Evolutionary conservation across 53 echinoderm and acorn worm species (phyloP).

Genomic region (Holothuria leucospilota): DNA sequence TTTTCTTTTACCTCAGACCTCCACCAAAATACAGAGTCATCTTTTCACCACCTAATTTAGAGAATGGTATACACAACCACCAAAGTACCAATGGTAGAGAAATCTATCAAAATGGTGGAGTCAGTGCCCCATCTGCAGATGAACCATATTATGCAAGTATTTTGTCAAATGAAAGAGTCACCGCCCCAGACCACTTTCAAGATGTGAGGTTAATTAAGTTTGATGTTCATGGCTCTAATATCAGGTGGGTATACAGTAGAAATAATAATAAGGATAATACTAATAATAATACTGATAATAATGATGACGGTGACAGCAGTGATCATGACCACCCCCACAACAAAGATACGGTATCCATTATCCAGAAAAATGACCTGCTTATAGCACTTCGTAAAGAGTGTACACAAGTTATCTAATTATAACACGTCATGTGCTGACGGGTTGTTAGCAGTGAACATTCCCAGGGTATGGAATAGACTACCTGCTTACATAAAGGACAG

Average conservation of each 20-base stretch:
- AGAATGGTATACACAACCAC: background rate
- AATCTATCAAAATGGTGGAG: background rate
- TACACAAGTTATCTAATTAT: no score
- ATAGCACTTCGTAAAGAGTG: no score
- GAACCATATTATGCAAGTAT: constrained; percentile 85
- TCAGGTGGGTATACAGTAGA: constrained; percentile 57
- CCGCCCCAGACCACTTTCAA: constrained; percentile 87
- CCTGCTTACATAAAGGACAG: no score
- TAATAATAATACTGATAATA: no score
- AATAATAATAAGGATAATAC: no score
- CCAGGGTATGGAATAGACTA: no score
- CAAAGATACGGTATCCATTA: no score
- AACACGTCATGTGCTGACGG: no score
- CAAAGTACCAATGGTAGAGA: background rate
- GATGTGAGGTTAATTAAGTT: constrained; percentile 90
- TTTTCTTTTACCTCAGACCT: constrained; percentile 60
- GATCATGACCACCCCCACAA: no score
- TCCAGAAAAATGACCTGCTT: no score
- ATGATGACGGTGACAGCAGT: no score
- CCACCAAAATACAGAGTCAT: constrained; percentile 71
- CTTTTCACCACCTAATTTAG: background rate
- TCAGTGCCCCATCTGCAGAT: background rate
- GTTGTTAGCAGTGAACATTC: no score
- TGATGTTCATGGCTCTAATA: constrained; percentile 72
- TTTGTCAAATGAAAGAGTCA: constrained; percentile 85